phyloP scores from a whole-genome alignment of 1,140 invertebrate genomes.

The Linepithema humile region DNA sequence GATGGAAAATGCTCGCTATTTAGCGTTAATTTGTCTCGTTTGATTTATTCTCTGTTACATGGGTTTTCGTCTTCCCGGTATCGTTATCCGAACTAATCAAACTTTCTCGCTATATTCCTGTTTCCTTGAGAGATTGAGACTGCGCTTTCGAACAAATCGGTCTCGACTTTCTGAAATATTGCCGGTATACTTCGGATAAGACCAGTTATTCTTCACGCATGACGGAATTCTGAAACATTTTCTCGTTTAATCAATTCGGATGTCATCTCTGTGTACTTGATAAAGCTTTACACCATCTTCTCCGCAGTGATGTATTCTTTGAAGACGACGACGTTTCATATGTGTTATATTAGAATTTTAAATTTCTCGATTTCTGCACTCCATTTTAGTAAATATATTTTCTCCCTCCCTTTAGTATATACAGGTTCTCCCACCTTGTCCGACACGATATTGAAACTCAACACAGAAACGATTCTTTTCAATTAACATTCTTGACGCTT shows the following conservation, averaged over 20 bases:
- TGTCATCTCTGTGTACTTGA: not conserved
- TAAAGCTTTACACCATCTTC: not conserved
- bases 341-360: not conserved
- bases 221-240: not conserved
- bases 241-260: not conserved
- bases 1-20: not conserved
- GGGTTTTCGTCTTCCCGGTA: conserved; percentile 16
- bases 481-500: not conserved
- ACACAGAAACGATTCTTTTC: not conserved
- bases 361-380: not conserved
- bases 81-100: conserved; percentile 53
- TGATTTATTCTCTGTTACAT: not conserved
- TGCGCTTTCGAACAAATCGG: conserved; percentile 3
- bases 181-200: not conserved
- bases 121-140: not conserved
- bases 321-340: not conserved
- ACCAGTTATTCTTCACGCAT: conserved; percentile 6
- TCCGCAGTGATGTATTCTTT: not conserved
- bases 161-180: conserved; percentile 11
- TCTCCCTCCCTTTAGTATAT: not conserved
- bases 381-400: not conserved
- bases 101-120: conserved; percentile 42
- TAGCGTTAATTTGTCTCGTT: not conserved
- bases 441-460: not conserved
- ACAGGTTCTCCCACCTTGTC: not conserved